These are phyloP conservation scores for Rhipidura dahli DNA, from an alignment of 2,113 vertebrate species.

Conservation along the genomic window DNA sequence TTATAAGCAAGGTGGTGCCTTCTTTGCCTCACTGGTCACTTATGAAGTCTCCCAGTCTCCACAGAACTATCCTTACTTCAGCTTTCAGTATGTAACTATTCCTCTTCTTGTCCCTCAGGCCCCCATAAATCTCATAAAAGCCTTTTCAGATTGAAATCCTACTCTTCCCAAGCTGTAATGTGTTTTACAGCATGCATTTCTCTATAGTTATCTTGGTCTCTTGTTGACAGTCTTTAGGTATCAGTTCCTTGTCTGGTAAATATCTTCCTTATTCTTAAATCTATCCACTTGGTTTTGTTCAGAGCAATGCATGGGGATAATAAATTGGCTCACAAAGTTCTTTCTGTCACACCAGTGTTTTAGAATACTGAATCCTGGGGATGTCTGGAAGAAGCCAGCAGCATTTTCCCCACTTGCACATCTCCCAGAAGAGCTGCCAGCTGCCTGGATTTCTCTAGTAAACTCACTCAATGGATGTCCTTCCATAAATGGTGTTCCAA, in stretches of 20 bases:
- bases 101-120: not conserved
- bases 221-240: slow-evolving; percentile 16
- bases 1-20: not conserved
- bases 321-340: not conserved
- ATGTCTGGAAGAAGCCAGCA: not conserved
- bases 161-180: not conserved
- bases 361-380: not conserved
- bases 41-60: not conserved
- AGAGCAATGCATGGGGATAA: not conserved
- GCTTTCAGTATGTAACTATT: not conserved
- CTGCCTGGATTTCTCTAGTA: not conserved
- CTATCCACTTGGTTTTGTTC: slow-evolving; percentile 8
- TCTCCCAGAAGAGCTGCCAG: not conserved
- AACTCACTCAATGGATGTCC: not conserved
- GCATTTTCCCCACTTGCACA: not conserved
- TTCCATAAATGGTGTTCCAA: slow-evolving; percentile 4
- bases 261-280: slow-evolving; percentile 23
- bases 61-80: not conserved
- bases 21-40: not conserved
- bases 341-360: not conserved
- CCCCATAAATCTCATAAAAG: slow-evolving; percentile 19
- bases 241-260: not conserved
- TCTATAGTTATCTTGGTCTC: not conserved
- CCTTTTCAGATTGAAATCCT: slow-evolving; percentile 37
- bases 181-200: slow-evolving; percentile 24